Evolutionary conservation across 2,797 vertebrate species (phyloP).

Genomic region (Macrochelys suwanniensis): DNA sequence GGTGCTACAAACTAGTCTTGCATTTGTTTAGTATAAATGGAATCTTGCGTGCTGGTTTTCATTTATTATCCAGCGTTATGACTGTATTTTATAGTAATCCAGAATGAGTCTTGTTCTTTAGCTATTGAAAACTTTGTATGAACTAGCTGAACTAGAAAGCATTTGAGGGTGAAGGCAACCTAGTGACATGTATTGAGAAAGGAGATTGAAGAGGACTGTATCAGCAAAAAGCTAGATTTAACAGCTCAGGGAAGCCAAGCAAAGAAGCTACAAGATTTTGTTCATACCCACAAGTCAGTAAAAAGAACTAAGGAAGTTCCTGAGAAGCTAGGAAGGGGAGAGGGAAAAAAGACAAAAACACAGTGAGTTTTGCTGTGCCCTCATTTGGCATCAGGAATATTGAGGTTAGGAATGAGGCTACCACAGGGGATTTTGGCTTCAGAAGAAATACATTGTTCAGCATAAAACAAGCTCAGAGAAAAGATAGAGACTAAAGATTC

Average conservation of each 20-base stretch:
- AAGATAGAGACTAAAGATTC: not conserved
- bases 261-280: not conserved
- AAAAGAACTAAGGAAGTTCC: not conserved
- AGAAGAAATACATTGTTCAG: not conserved
- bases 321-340: not conserved
- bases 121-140: not conserved
- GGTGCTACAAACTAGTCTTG: not conserved
- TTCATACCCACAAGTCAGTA: not conserved
- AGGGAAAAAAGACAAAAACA: not conserved
- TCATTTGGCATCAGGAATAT: not conserved
- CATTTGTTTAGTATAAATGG: not conserved
- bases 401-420: fast-evolving
- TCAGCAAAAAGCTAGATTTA: not conserved
- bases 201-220: no score
- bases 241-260: not conserved
- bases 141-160: not conserved
- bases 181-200: not conserved
- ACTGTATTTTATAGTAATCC: not conserved
- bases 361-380: not conserved
- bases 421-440: not conserved
- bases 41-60: fast-evolving
- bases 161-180: not conserved
- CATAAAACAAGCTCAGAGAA: not conserved
- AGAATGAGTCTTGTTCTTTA: not conserved
- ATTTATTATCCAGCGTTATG: not conserved